Base-by-base conservation (phyloP, 2,888 invertebrate species). In the Arrhopalites spinosus region DNA sequence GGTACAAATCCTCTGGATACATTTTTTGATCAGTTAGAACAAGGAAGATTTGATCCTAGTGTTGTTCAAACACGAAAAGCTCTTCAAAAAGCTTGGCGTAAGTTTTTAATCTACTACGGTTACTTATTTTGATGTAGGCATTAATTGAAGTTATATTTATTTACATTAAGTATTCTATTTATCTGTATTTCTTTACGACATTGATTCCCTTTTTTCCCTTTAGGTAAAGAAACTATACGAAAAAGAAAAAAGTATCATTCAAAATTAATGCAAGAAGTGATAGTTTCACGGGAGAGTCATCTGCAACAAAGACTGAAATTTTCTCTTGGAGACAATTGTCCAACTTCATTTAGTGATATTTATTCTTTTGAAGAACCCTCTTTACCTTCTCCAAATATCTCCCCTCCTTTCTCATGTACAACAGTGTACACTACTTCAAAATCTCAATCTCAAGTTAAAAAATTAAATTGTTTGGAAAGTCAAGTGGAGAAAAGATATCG, bases 191-290 rank as follows among this genome's bases (percentile, higher is more conserved):
- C n/a, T n/a, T n/a, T n/a, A n/a, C n/a, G n/a, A n/a, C n/a, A n/a
- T n/a, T n/a, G n/a, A n/a, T n/a, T n/a, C n/a, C n/a, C n/a, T n/a
- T n/a, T n/a, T n/a, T n/a, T n/a, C n/a, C n/a, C n/a, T n/a, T n/a
- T n/a, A n/a, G n/a, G n/a, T 87, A 87, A 78, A 59, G 81, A 81
- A 61, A 76, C 79, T 13, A 45, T 79, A 13, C 53, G 82, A 27
- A 70, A 76, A 36, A 77, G 76, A 30, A 78, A 80, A 81, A 86
- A 87, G 70, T 88, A 89, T 82, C 87, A 87, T 78, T 89, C 89
- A 79, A 88, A 90, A 84, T 85, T 93, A 75, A 86, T 93, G 83
- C 90, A 91, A 80, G 92, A 93, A 83, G 89, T 96, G 23, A 86
- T 93, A 74, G 87, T 93, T 82, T 92, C 93, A 20, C 88, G 93